Percentiles rank a stretch among this genome's conserved stretches.
These are phyloP conservation scores for Drosophila leontia DNA, from an alignment of 1,140 invertebrate species.

Conservation along the genomic window DNA sequence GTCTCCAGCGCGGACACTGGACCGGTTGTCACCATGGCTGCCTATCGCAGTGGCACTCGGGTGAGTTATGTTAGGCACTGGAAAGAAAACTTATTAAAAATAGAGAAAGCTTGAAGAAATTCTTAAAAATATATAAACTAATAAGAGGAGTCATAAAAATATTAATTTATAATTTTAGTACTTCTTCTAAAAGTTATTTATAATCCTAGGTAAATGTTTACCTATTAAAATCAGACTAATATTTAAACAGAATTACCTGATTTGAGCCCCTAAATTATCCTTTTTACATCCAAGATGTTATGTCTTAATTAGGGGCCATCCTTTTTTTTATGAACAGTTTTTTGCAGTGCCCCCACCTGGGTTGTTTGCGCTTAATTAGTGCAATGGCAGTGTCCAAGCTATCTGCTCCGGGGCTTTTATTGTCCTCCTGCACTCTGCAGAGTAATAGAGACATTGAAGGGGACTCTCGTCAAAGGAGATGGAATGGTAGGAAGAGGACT, in stretches of 20 bases:
- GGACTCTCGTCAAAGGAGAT: conserved; percentile 6
- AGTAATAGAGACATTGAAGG: conserved; percentile 4
- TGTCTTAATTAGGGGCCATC: background rate
- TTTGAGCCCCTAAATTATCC: background rate
- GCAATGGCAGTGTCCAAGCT: conserved; percentile 33
- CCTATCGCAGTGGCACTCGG: conserved; percentile 96
- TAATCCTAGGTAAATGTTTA: background rate
- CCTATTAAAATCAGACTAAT: background rate
- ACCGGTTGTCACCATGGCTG: conserved; percentile 95
- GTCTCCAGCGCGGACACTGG: conserved; percentile 93
- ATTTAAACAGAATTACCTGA: background rate
- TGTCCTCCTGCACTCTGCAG: conserved; percentile 3
- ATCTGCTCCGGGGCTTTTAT: conserved; percentile 24
- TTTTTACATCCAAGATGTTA: background rate
- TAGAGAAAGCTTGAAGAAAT: too few relatives aligned
- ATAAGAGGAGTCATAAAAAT: too few relatives aligned
- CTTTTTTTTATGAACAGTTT: conserved; percentile 8
- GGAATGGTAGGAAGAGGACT: background rate
- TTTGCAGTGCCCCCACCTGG: background rate
- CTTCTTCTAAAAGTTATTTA: background rate
- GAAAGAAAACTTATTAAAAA: background rate
- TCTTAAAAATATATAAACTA: too few relatives aligned
- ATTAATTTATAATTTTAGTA: background rate
- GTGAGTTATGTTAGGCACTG: conserved; percentile 86
- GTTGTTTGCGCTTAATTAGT: conserved; percentile 67